Conservation (phyloP, 2,113 vertebrate species). For the Callospermophilus lateralis region DNA sequence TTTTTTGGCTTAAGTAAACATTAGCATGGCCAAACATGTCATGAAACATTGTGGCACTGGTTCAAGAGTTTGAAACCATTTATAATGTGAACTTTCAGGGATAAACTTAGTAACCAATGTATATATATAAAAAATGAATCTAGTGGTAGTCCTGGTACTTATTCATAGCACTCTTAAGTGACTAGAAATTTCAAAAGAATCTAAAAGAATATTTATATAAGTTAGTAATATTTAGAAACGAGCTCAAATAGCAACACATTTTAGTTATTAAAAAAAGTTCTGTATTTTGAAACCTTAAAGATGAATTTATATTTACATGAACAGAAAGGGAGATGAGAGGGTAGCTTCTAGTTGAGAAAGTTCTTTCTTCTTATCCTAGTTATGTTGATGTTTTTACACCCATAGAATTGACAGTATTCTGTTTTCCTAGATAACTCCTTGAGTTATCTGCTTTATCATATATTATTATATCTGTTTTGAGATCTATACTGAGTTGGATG, state of each 20-base stretch:
- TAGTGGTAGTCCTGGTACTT: not conserved
- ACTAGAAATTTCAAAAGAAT: not conserved
- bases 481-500: not conserved
- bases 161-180: slow-evolving; percentile 5
- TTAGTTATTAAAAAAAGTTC: not conserved
- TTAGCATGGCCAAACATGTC: slow-evolving; percentile 3
- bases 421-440: not conserved
- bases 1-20: slow-evolving; percentile 39
- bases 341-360: not conserved
- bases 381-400: not conserved
- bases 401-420: not conserved
- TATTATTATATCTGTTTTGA: not conserved
- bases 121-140: slow-evolving; percentile 58
- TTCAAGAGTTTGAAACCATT: slow-evolving; percentile 12
- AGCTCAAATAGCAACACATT: not conserved
- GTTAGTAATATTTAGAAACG: slow-evolving; percentile 15
- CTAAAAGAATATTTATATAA: slow-evolving; percentile 64
- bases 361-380: not conserved
- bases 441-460: too few relatives aligned
- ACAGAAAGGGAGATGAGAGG: not conserved
- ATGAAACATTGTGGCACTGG: slow-evolving; percentile 28
- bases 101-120: slow-evolving; percentile 60
- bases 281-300: slow-evolving; percentile 30
- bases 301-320: not conserved
- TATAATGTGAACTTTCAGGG: slow-evolving; percentile 38